Conservation (phyloP, 2,888 invertebrate species). For the Brenthis daphne region DNA sequence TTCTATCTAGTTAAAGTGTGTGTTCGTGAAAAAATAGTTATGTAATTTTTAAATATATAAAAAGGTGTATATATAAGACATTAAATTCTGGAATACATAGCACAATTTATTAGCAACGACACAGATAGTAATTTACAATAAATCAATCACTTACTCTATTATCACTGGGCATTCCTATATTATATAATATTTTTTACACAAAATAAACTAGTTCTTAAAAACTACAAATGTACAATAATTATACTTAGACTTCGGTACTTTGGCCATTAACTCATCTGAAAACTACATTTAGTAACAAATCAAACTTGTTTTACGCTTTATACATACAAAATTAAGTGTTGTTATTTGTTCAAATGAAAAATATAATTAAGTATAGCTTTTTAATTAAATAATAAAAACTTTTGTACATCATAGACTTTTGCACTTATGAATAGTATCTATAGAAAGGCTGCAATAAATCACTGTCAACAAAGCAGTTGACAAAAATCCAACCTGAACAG, state of each 20-base stretch:
- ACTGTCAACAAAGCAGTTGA: constrained; percentile 66
- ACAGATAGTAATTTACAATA: constrained; percentile 56
- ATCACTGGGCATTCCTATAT: constrained; percentile 75
- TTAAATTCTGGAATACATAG: constrained; percentile 64
- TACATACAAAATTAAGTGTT: constrained; percentile 1
- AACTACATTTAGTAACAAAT: constrained; percentile 22
- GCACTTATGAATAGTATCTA: constrained; percentile 40
- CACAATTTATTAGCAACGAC: constrained; percentile 63
- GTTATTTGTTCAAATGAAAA: not conserved
- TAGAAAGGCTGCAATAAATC: constrained; percentile 63
- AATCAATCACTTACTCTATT: constrained; percentile 75
- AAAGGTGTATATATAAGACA: constrained; percentile 41
- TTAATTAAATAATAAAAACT: constrained; percentile 41
- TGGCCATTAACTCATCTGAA: constrained; percentile 63
- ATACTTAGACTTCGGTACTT: constrained; percentile 74
- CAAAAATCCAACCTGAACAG: constrained; percentile 54
- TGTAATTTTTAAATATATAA: constrained; percentile 43
- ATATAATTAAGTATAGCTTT: constrained; percentile 15
- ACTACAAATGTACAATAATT: constrained; percentile 65
- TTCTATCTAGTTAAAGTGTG: constrained; percentile 56
- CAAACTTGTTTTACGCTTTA: not conserved
- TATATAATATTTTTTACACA: constrained; percentile 59
- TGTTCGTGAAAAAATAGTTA: constrained; percentile 73
- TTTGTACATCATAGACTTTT: constrained; percentile 45
- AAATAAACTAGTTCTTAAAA: constrained; percentile 44